Conservation (phyloP, 2,797 vertebrate species). For the Australoheros facetus region DNA sequence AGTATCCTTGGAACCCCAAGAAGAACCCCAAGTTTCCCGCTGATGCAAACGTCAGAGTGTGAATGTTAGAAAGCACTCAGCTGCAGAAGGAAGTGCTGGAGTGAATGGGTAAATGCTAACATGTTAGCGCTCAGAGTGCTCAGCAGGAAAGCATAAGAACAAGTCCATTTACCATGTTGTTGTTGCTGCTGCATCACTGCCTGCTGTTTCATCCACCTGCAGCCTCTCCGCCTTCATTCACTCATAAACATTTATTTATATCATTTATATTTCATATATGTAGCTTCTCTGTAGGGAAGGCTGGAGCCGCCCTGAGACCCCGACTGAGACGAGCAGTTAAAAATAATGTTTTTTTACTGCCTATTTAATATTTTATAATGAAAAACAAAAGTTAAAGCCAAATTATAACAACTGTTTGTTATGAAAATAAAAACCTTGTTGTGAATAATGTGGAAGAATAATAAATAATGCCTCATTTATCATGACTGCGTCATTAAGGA, state of each 20-base stretch:
- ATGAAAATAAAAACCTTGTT: neutral
- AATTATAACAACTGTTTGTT: neutral
- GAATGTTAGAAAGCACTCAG: no score
- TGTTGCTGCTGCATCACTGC: neutral
- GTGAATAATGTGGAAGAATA: neutral
- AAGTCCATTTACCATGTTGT: neutral
- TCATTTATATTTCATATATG: neutral
- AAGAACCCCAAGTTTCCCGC: no score
- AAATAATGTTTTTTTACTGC: neutral
- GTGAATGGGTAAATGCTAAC: no score
- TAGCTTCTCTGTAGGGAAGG: neutral
- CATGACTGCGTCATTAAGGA: constrained; percentile 4
- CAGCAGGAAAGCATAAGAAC: no score
- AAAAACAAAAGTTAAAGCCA: neutral
- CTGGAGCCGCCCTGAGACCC: neutral
- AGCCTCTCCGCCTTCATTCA: neutral
- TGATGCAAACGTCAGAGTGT: no score
- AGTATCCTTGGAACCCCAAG: no score
- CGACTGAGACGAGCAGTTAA: neutral
- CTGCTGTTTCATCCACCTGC: neutral
- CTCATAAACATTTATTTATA: neutral
- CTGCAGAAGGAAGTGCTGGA: no score
- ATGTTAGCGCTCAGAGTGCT: no score
- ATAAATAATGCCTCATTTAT: rapidly evolving
- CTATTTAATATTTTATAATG: neutral